Base-by-base conservation (phyloP, 2,888 invertebrate species). In the Rotaria macrura region DNA sequence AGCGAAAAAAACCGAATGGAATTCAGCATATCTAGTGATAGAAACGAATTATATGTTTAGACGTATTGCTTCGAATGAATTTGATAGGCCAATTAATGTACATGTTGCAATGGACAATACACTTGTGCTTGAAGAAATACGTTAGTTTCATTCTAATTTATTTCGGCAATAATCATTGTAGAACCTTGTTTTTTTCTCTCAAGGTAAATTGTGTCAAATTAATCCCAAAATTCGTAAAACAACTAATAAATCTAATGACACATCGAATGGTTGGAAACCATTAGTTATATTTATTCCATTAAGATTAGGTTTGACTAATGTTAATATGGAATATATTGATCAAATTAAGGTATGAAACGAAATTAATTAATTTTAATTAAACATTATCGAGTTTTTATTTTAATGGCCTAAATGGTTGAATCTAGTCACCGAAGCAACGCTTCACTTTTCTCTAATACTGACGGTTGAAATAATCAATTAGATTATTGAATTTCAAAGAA, bases 61-160 rank as follows among this genome's bases (percentile, higher is more conserved):
- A 90, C 96, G 96, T 92, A 92, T 97, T 88, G 94, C 94, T 86
- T 93, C 93, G 79, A 92, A 91, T 88, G 92, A 92, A 88, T 89
- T 90, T 9, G 96, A 96, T 95, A 95, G 95, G 91, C 94, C 94
- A 47, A 91, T 97, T 87, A 93, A 93, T 47, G 94, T 99, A 87
- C 97, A 98, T 91, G 95, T 99, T 88, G 97, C 98, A 87, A 93
- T 98, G 92, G 97, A 99, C 91, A 97, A 96, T 92, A 94, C 95
- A 87, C 93, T 99, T 88, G 94, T 97, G 87, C 94, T 94, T 88
- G 95, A 95, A 91, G 97, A 99, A 91, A 95, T 98, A 89, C 93
- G 96, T 95, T 92, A 94, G 94, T 93, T 54, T 49, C 6, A 20
- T 40, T 52, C 25, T 10, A 14, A n/a, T n/a, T n/a, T n/a, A n/a